Conservation (phyloP, 2,113 vertebrate species). For the Donacobius atricapilla region DNA sequence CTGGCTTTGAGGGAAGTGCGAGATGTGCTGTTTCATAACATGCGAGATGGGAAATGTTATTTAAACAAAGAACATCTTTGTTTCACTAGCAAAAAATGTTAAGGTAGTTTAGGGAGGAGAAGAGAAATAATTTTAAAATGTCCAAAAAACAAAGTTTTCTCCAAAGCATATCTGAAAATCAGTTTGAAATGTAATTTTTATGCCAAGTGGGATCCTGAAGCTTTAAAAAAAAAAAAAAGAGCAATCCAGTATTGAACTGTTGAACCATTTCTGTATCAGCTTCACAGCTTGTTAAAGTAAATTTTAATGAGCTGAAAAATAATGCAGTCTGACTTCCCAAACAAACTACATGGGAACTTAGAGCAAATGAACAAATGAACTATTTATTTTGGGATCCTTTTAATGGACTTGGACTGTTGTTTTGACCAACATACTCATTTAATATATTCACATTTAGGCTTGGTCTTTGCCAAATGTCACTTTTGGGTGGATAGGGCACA, state of each 20-base stretch:
- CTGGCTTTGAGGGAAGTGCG: neutral
- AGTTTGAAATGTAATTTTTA: slow-evolving; percentile 23
- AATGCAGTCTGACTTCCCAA: slow-evolving; percentile 29
- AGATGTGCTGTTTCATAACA: slow-evolving; percentile 46
- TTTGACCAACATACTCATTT: neutral
- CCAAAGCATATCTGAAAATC: neutral
- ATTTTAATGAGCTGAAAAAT: slow-evolving; percentile 50
- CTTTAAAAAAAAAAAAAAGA: neutral
- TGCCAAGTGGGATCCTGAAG: slow-evolving; percentile 20
- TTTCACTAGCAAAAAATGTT: neutral
- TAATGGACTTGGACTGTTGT: neutral
- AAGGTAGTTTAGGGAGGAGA: neutral
- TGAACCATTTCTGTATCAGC: slow-evolving; percentile 28
- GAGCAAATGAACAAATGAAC: neutral
- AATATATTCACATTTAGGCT: neutral
- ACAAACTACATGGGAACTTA: slow-evolving; percentile 22
- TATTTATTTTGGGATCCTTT: slow-evolving; percentile 37
- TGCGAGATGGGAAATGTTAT: neutral
- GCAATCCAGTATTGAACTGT: slow-evolving; percentile 16
- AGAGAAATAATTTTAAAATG: neutral
- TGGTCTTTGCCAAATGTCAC: slow-evolving; percentile 3
- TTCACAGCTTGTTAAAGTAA: slow-evolving; percentile 55
- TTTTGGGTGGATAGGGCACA: neutral
- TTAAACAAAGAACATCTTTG: slow-evolving; percentile 43
- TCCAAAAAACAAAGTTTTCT: slow-evolving; percentile 20